These are phyloP conservation scores for Tetrapedia diversipes DNA, from an alignment of 2,888 invertebrate species.

Conservation along the genomic window DNA sequence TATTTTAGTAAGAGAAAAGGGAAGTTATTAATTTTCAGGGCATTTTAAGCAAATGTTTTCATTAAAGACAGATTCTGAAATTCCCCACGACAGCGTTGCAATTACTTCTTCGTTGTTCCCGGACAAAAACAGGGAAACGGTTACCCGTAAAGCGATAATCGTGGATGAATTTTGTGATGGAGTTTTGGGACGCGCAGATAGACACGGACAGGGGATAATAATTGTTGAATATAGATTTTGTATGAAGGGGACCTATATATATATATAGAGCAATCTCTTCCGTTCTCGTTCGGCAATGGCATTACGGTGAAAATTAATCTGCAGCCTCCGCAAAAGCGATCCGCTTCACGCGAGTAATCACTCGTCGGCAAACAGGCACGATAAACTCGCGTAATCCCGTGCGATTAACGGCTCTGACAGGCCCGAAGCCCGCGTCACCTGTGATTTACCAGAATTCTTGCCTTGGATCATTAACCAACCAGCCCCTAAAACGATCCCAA, in stretches of 20 bases:
- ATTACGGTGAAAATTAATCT: slow-evolving; percentile 47
- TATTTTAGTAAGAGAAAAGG: too few relatives aligned
- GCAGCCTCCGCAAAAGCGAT: slow-evolving; percentile 32
- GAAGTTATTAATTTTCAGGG: too few relatives aligned
- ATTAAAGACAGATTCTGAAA: too few relatives aligned
- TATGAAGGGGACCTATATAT: too few relatives aligned
- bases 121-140: too few relatives aligned
- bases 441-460: slow-evolving; percentile 13
- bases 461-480: slow-evolving; percentile 12
- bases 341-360: slow-evolving; percentile 45
- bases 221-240: background rate
- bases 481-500: background rate
- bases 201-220: background rate
- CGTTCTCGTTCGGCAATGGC: slow-evolving; percentile 19
- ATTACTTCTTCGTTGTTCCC: too few relatives aligned
- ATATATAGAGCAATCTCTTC: slow-evolving; percentile 1
- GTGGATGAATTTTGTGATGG: background rate
- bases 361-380: slow-evolving; percentile 40
- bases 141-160: background rate
- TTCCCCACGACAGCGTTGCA: too few relatives aligned
- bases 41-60: too few relatives aligned
- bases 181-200: background rate
- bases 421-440: slow-evolving; percentile 2
- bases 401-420: slow-evolving; percentile 30
- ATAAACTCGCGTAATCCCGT: slow-evolving; percentile 46